phyloP scores from a whole-genome alignment of 2,797 vertebrate genomes.

The Cyprinella venusta region DNA sequence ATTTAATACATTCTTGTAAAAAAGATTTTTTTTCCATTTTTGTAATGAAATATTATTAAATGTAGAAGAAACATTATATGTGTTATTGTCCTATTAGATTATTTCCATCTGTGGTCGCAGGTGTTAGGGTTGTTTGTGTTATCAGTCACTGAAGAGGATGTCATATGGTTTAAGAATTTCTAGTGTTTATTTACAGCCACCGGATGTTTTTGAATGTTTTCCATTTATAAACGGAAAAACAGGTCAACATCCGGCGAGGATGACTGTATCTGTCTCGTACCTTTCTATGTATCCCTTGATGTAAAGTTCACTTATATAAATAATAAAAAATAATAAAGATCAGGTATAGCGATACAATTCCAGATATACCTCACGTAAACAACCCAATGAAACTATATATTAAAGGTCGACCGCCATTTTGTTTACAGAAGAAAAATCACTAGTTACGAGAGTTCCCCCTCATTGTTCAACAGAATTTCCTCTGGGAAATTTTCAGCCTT shows the following conservation, averaged over 20 bases:
- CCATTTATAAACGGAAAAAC: conserved; percentile 26
- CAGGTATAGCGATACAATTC: not conserved
- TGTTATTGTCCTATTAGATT: not conserved
- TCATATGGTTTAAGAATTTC: not conserved
- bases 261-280: not conserved
- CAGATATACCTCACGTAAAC: not conserved
- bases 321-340: not conserved
- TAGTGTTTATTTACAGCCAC: conserved; percentile 32
- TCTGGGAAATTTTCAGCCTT: conserved; percentile 74
- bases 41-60: no score
- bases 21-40: no score
- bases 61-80: not conserved
- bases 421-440: conserved; percentile 52
- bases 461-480: conserved; percentile 80
- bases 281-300: not conserved
- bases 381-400: not conserved
- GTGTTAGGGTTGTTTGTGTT: not conserved
- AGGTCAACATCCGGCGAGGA: conserved; percentile 14
- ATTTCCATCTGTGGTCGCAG: not conserved
- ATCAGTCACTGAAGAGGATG: not conserved
- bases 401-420: conserved; percentile 22
- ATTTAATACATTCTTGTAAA: not conserved
- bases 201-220: conserved; percentile 38
- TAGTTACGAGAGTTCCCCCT: conserved; percentile 66
- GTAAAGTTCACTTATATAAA: not conserved